Base-by-base conservation (phyloP, 2,888 invertebrate species). In the Mythimna lalbum region DNA sequence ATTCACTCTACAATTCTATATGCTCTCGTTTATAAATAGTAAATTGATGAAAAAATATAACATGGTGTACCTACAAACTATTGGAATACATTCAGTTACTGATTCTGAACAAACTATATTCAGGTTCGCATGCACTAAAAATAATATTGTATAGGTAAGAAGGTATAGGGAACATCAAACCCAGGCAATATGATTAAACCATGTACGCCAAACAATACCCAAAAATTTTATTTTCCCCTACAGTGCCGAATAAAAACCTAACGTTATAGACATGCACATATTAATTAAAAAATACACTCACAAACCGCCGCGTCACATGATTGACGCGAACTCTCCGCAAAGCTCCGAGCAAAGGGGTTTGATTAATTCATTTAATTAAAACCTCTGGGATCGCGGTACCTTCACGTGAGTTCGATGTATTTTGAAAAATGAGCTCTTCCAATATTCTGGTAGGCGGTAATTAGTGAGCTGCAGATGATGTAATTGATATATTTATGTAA, bases 331-430 rank as follows among this genome's bases (percentile, higher is more conserved):
- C 71, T 33, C 62, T 36, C 65, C 71, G 53, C 78, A 69, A 55
- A 73, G 74, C 76, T 65, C 60, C 71, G 72, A 73, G 76, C 68
- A 60, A 78, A 76, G 76, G 71, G 80, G 80, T 83, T 84, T 90
- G 91, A 90, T 90, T 90, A 90, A 91, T 90, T 86, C 85, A 88
- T 90, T 91, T 90, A 90, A 91, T 91, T 90, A 90, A 90, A 89
- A 63, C 86, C 82, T 69, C 75, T 70, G 73, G 63, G 61, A 64
- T 65, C 73, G 79, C 67, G 80, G 50, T 39, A 64, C 56, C 49
- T 43, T 21, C 52, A 14, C 47, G 53, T 57, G 27, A 53, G 61
- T 64, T 59, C 53, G 50, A 60, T 59, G 57, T 68, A 72, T 79
- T 79, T 63, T 66, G 72, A 78, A 79, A 79, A 79, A 78, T 62